A percentile compares a stretch with the other conserved stretches of the same genome.
phyloP scores from a whole-genome alignment of 2,888 invertebrate genomes.

The Ormyrus nitidulus region DNA sequence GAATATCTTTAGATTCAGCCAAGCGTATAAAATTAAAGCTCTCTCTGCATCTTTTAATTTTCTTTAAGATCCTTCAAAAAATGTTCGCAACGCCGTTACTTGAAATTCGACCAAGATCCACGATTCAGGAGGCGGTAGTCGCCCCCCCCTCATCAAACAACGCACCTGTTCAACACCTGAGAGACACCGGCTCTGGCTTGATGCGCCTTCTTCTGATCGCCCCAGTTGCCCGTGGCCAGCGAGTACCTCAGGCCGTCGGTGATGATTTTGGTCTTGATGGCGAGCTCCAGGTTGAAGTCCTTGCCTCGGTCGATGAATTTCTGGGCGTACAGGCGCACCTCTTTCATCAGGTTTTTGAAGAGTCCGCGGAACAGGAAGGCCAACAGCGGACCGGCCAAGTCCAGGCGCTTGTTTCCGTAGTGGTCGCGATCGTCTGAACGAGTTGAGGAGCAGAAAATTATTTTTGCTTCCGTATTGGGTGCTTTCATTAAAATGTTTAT shows the following conservation, averaged over 20 bases:
- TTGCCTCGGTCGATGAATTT: constrained; percentile 99
- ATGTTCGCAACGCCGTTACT: constrained; percentile 65
- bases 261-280: constrained; percentile 97
- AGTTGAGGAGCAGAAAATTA: too few species aligned
- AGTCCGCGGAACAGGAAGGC: constrained; percentile 98
- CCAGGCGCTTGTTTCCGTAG: constrained; percentile 98
- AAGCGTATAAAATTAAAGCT: too few species aligned
- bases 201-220: constrained; percentile 99
- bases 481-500: not conserved
- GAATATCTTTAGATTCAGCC: too few species aligned
- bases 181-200: constrained; percentile 97
- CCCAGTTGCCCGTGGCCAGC: constrained; percentile 99
- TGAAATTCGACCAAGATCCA: too few species aligned
- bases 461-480: too few species aligned
- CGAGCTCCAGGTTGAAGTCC: constrained; percentile 97
- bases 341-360: constrained; percentile 96
- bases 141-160: too few species aligned
- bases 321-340: constrained; percentile 98
- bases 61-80: not conserved
- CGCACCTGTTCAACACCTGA: constrained; percentile 79
- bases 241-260: constrained; percentile 99
- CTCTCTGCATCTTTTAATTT: not conserved
- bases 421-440: constrained; percentile 96
- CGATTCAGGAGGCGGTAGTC: too few species aligned
- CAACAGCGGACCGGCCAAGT: constrained; percentile 96